Percentiles rank a stretch among this genome's conserved stretches.
phyloP scores from a whole-genome alignment of 2,797 vertebrate genomes.

The Sternotherus odoratus region DNA sequence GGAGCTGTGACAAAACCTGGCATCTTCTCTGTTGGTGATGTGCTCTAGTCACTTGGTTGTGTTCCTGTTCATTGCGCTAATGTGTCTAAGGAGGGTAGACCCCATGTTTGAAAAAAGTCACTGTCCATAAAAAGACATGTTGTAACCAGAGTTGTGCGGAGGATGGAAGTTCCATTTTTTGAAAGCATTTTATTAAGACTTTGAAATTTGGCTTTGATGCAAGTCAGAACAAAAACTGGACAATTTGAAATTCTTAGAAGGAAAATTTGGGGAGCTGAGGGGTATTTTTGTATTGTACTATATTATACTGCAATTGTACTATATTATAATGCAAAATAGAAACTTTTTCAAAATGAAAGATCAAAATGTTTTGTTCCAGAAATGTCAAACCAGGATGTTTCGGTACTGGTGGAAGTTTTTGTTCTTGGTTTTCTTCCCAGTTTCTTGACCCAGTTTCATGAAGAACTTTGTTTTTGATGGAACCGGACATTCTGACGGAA shows the following conservation, averaged over 20 bases:
- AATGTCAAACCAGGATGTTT: not conserved
- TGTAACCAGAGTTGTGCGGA: not conserved
- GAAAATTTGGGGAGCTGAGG: too few species aligned
- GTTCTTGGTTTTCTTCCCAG: not conserved
- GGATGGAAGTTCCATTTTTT: not conserved
- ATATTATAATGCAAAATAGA: too few species aligned
- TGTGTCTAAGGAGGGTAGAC: not conserved
- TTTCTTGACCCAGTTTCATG: not conserved
- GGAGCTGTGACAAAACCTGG: rapidly evolving
- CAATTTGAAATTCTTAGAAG: not conserved
- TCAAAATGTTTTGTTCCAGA: not conserved
- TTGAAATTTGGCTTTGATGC: not conserved
- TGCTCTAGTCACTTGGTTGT: not conserved
- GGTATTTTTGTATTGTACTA: too few species aligned
- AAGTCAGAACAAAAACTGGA: not conserved
- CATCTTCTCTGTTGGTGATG: not conserved
- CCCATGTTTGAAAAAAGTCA: not conserved
- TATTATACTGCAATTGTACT: too few species aligned
- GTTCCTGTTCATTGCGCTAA: not conserved
- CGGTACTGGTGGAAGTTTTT: not conserved
- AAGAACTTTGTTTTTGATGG: not conserved
- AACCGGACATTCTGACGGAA: not conserved
- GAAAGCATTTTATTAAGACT: not conserved
- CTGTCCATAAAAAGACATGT: not conserved
- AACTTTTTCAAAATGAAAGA: not conserved